Evolutionary conservation across 2,797 vertebrate genomes (phyloP), one percentile per base, ranked within the genome.

Genomic region (Parotocinclus haroldoi): DNA sequence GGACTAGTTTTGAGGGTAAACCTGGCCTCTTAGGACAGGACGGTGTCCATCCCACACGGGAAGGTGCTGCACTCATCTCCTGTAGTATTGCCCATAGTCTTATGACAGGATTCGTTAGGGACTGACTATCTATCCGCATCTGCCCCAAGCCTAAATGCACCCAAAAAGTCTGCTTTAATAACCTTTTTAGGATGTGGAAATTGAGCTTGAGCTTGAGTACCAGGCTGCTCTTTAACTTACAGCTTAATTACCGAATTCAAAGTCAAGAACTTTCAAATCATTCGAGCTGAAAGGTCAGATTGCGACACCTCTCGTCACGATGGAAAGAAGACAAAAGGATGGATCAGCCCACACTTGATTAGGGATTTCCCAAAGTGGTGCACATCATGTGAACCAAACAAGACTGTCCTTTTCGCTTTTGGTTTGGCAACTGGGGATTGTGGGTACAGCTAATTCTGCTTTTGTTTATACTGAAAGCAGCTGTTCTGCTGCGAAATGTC

Each of bases 401-500:
- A 79, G 73, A 80, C 81, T 74, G 76, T 84, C 78, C 82, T 81
- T 82, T 83, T 27, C 27, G 27, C 27, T 27, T 27, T 73, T 60
- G 76, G 57, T 74, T 78, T 80, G 72, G 76, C 78, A 73, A 69
- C 71, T 49, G 39, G 49, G 68, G 76, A 27, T 27, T 27, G 27
- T 5, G 27, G 2, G 2, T 74, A 83, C 74, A 58, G 55, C 60
- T 73, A 71, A 77, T 76, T 69, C 74, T 68, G 79, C 57, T 10
- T 18, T 80, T 85, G 84, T 88, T 84, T 83, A 84, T 78, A 82
- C 79, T 74, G 72, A 77, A 83, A 88, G 79, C 83, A 85, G 85
- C 83, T 86, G 85, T 73, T 82, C 51, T 0, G 7, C 76, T 73
- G 64, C 74, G 68, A 76, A 79, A 77, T 72, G 73, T 77, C 79